These are phyloP conservation scores for Drosophila bipectinata DNA, from an alignment of 1,140 invertebrate genomes.

Conservation along the genomic window DNA sequence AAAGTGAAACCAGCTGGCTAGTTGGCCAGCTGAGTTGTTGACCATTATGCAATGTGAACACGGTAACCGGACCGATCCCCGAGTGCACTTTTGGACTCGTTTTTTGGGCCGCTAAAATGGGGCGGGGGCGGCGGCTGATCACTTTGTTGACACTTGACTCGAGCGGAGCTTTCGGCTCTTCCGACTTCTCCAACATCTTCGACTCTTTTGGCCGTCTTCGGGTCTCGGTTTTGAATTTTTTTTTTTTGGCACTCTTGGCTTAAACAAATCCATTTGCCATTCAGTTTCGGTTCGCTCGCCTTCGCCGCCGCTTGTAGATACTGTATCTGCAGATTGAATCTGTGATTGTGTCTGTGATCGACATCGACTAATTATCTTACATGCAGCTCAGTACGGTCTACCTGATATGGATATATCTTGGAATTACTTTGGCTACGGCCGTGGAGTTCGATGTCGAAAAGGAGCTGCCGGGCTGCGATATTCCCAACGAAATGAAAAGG, in stretches of 20 bases:
- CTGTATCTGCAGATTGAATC: slow-evolving; percentile 24
- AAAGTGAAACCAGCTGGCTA: slow-evolving; percentile 72
- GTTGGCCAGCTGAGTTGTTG: slow-evolving; percentile 19
- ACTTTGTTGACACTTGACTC: slow-evolving; percentile 68
- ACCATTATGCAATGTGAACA: slow-evolving; percentile 38
- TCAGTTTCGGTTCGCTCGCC: slow-evolving; percentile 51
- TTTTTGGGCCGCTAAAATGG: slow-evolving; percentile 51
- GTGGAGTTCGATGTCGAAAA: neutral
- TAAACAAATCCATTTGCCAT: slow-evolving; percentile 66
- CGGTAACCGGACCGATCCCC: slow-evolving; percentile 37
- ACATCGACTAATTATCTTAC: slow-evolving; percentile 13
- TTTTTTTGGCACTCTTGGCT: slow-evolving; percentile 50
- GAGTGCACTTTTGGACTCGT: slow-evolving; percentile 75
- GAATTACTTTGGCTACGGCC: slow-evolving; percentile 4
- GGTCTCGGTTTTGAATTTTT: slow-evolving; percentile 21
- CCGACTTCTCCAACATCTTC: slow-evolving; percentile 62
- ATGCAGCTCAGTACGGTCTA: slow-evolving; percentile 17
- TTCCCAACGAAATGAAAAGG: slow-evolving; percentile 73
- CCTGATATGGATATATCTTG: slow-evolving; percentile 38
- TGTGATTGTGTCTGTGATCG: neutral
- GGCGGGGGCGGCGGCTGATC: slow-evolving; percentile 37
- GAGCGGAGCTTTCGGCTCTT: slow-evolving; percentile 62
- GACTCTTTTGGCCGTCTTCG: slow-evolving; percentile 52
- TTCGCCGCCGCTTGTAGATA: slow-evolving; percentile 44
- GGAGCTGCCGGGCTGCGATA: slow-evolving; percentile 51